Base-by-base conservation (phyloP, 2,888 invertebrate species). In the Cylindroiulus punctatus region DNA sequence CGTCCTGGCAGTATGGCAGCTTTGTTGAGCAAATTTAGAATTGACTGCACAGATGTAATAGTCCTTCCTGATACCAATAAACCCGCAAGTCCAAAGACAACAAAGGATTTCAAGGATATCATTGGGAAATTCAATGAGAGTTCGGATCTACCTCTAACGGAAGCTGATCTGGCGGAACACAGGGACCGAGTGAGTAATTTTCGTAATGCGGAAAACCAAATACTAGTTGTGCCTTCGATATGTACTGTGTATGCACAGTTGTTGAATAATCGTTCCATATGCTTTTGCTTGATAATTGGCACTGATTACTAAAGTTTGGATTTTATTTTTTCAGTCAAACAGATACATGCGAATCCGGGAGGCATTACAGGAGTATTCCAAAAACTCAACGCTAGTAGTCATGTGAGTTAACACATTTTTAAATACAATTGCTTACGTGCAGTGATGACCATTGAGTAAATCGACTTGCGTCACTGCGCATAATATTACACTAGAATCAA, bases 1-100 rank as follows among this genome's bases (percentile, higher is more conserved):
- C 7, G 36, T 12, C 30, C 30, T 57, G 17, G 32, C 36, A 87
- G 87, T 57, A 86, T 99, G 97, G 98, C 98, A 8, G 96, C 98
- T 88, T 92, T 99, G 36, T 92, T 99, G 82, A 96, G 97, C 2
- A 99, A 98, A 92, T 99, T 99, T 92, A 94, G 99, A 87, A 99
- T 99, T 89, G 97, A 98, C 91, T 98, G 97, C 91, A 96, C 97
- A 0, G 97, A 98, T 88, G 92, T 99, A 88, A 96, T 95, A 89
- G 95, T 99, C 88, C 95, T 99, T 87, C 94, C 98, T 0, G 98
- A 98, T 90, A 95, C 98, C 86, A 96, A 96, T 47, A 95, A 95
- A 90, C 95, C 95, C 89, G 97, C 98, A 0, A 93, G 93, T 88
- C 95, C 95, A 88, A 92, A 93, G n/a, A 96, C 85, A 0, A 26